A percentile compares a stretch with the other conserved stretches of the same genome.
phyloP scores from a whole-genome alignment of 2,888 invertebrate genomes.

The Yponomeuta evonymella region DNA sequence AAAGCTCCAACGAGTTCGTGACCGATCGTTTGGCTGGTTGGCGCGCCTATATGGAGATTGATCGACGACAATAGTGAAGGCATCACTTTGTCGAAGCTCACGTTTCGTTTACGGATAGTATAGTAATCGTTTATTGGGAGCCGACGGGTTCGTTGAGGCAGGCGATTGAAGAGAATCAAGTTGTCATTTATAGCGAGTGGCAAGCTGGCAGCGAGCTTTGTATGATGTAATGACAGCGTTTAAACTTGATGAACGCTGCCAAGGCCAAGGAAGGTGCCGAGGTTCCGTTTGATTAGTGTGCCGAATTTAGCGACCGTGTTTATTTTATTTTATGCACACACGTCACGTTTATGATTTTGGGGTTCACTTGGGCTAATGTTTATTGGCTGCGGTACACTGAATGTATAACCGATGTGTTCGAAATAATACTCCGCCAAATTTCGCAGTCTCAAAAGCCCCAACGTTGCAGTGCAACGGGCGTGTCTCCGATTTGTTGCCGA shows the following conservation, averaged over 20 bases:
- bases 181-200: slow-evolving; percentile 1
- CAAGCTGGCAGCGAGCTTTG: slow-evolving; percentile 28
- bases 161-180: neutral
- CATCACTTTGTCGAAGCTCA: slow-evolving; percentile 17
- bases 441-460: neutral
- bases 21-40: slow-evolving; percentile 31
- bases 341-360: too few relatives aligned
- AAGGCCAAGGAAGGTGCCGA: slow-evolving; percentile 36
- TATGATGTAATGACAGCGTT: slow-evolving; percentile 40
- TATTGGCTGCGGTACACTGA: too few relatives aligned
- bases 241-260: slow-evolving; percentile 36
- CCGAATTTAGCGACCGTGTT: neutral
- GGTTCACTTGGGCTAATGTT: too few relatives aligned
- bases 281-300: slow-evolving; percentile 13
- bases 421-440: too few relatives aligned
- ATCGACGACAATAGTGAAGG: slow-evolving; percentile 27
- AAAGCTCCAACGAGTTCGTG: slow-evolving; percentile 29
- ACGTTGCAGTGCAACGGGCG: slow-evolving; percentile 30
- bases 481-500: slow-evolving; percentile 40
- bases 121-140: neutral
- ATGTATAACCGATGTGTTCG: too few relatives aligned
- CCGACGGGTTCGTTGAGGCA: neutral
- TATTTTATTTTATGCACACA: too few relatives aligned
- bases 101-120: slow-evolving; percentile 9
- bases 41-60: slow-evolving; percentile 32